Base-by-base conservation (phyloP, 2,888 invertebrate genomes). In the Aplocera efformata region DNA sequence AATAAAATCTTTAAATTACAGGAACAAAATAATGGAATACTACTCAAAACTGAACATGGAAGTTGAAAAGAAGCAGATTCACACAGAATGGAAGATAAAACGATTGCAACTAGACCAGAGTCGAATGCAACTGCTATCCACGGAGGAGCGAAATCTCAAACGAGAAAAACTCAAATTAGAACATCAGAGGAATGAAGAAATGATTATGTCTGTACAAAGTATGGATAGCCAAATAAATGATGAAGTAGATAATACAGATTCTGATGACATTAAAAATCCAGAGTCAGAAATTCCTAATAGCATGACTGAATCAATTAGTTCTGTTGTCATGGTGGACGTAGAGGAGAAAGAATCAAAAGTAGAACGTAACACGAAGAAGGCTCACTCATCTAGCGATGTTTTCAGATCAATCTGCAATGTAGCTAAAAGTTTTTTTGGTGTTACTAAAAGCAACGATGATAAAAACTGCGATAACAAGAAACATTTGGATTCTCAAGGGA, bases 11-110 rank as follows among this genome's bases (percentile, higher is more conserved):
- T 26, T 21, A 39, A 45, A 32, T 86, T 84, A 22, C 53, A 92
- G 92, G 29, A 80, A 81, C 41, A 90, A 90, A 69, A 86, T 92
- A 54, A 84, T 91, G 60, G 89, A 90, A 56, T 92, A 92, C 64
- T 93, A 93, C 56, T 86, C 90, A n/a, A 89, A 91, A 58, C 63
- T 93, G 26, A 90, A 90, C 23, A 88, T 88, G 64, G 89, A 90
- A 56, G 89, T 90, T 0, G 91, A 91, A 42, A 90, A 85, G 52
- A 88, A 90, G 42, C 86, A 88, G 45, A 65, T 86, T 23, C 90
- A 89, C 50, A 86, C 90, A 0, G 88, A 89, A 52, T 91, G 91
- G 91, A 89, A 90, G 58, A 83, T 88, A 30, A 88, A 83, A 72
- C 74, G 84, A 7, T 62, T 83, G 28, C 84, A 82, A 54, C 58